Percentiles rank a stretch among this genome's conserved stretches.
phyloP scores from a whole-genome alignment of 2,888 invertebrate genomes.

The Dryomyza anilis region DNA sequence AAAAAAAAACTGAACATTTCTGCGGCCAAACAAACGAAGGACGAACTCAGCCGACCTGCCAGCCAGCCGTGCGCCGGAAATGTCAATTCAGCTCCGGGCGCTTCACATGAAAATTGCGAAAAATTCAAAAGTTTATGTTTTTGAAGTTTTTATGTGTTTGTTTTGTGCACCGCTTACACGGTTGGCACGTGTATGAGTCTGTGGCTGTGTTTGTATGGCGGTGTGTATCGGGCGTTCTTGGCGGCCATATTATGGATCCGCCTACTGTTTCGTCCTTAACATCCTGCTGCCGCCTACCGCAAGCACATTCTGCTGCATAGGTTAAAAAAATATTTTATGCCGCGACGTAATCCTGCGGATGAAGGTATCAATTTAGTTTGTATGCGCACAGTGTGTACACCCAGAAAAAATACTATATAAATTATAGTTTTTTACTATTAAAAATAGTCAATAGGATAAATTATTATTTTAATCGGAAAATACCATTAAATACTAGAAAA shows the following conservation, averaged over 20 bases:
- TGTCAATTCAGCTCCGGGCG: slow-evolving; percentile 24
- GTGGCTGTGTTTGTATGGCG: too few species aligned
- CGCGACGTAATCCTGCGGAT: slow-evolving; percentile 15
- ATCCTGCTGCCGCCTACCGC: not conserved
- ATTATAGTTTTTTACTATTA: too few species aligned
- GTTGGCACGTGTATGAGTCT: too few species aligned
- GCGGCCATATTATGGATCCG: slow-evolving; percentile 1
- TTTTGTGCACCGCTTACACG: not conserved
- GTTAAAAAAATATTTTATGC: not conserved
- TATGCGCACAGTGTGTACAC: too few species aligned
- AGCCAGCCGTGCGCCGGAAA: slow-evolving; percentile 14
- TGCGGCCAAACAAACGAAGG: too few species aligned
- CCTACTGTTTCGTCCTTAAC: not conserved
- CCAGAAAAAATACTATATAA: too few species aligned
- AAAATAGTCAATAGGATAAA: too few species aligned
- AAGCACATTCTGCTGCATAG: not conserved
- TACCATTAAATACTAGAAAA: too few species aligned
- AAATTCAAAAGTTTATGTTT: slow-evolving; percentile 23
- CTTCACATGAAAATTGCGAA: slow-evolving; percentile 18
- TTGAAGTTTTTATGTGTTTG: slow-evolving; percentile 1
- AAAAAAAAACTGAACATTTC: too few species aligned
- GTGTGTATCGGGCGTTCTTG: too few species aligned
- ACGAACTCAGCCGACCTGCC: not conserved
- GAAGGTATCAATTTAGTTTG: slow-evolving; percentile 14
- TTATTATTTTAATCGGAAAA: too few species aligned